Evolutionary conservation across 1,140 invertebrate species (phyloP).

Genomic region (Proctacanthus coquilletti): DNA sequence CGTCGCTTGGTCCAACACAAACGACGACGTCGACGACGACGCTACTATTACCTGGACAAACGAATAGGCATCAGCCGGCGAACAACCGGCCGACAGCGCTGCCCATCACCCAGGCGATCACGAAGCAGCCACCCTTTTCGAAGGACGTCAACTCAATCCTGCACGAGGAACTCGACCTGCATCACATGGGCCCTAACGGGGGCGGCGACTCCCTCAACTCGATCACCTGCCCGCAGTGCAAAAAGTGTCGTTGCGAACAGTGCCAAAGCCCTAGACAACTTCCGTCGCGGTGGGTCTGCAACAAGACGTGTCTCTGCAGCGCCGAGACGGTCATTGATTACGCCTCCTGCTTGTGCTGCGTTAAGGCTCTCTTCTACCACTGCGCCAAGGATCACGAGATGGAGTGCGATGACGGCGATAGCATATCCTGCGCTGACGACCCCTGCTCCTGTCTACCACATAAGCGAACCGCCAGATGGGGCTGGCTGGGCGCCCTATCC

Average conservation of each 20-base stretch:
- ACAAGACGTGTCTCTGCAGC: conserved; percentile 70
- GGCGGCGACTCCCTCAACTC: conserved; percentile 29
- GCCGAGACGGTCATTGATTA: conserved; percentile 74
- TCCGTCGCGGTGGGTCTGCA: conserved; percentile 76
- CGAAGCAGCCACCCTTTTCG: conserved; percentile 38
- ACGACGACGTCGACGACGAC: conserved; percentile 22
- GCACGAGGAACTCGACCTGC: conserved; percentile 17
- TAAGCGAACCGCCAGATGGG: conserved; percentile 57
- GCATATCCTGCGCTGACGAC: conserved; percentile 58
- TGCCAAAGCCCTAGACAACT: conserved; percentile 69
- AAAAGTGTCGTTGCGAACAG: conserved; percentile 69
- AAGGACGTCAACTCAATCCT: conserved; percentile 33
- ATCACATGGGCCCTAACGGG: conserved; percentile 12
- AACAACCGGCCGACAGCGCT: conserved; percentile 5
- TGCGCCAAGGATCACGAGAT: conserved; percentile 56
- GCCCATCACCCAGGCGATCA: conserved; percentile 27
- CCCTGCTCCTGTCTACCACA: conserved; percentile 70
- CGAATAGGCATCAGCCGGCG: conserved; percentile 3
- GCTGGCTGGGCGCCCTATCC: conserved; percentile 63
- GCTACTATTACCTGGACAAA: conserved; percentile 6
- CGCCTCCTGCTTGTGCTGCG: conserved; percentile 82
- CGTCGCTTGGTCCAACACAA: conserved; percentile 11
- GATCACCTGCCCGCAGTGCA: conserved; percentile 73
- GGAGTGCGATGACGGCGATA: conserved; percentile 49
- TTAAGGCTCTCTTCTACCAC: conserved; percentile 84